Base-by-base conservation (phyloP, 2,113 vertebrate species). In the Pithys albifrons region DNA sequence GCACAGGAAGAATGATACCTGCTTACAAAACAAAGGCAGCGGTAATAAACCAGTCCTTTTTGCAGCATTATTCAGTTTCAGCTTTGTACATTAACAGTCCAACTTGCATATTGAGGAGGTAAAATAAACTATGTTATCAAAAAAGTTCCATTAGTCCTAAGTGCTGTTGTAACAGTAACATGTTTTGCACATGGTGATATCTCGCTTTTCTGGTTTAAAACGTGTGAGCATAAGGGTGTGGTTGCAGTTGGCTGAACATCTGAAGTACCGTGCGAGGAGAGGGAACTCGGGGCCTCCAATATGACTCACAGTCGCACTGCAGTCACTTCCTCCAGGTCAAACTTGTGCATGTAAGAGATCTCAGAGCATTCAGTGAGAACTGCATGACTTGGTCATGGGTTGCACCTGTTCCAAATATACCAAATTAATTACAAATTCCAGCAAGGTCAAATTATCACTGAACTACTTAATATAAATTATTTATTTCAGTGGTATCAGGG, bases 161-260 rank as follows among this genome's bases (percentile, higher is more conserved):
- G 52, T 64, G 55, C 51, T 85, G 1, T 43, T 59, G 72, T 85
- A 79, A 79, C 51, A 48, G 45, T 54, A 43, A 7, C 20, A 11
- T 23, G 29, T 70, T 91, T 65, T 90, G 66, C 83, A 85, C 43
- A 37, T 16, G 73, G 35, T 28, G 35, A 8, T 81, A 81, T 39
- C 88, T 96, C 0, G 3, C 41, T 94, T 81, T 88, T 91, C 89
- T 95, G 81, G 90, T 93, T 96, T 88, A 77, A 83, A 90, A 85
- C 0, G 1, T 57, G 59, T 85, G 81, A 81, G 29, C 13, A 2
- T 13, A 49, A 51, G 73, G 87, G 78, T 3, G 82, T 79, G 75
- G 66, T 11, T 83, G 85, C 62, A 64, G 88, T 8, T 88, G 73
- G 55, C 87, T 92, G 79, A 90, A 94, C 62, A 89, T 85, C 88